Evolutionary conservation across 2,797 vertebrate species (phyloP), one percentile per base, ranked within the genome.

Genomic region (Hylomyscus alleni): DNA sequence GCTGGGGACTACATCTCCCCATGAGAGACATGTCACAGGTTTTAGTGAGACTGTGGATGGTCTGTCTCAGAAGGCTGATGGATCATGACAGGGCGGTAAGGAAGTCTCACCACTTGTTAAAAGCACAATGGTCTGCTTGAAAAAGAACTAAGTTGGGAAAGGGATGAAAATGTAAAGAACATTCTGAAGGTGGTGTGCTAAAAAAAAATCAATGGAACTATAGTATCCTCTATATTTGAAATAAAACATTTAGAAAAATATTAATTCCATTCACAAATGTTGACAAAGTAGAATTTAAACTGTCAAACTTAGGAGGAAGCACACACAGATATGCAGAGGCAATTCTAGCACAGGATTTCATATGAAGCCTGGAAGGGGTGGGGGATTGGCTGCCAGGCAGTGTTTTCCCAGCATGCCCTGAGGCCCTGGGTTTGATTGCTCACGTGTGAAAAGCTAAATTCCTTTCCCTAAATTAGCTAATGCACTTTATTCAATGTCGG

Each of bases 121-220:
- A 89, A 54, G 56, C 69, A 14, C 2, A 31, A 58, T 12, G 56
- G 12, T n/a, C 62, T 86, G 44, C 54, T 87, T 26, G 40, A 50
- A 34, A 81, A 92, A 67, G 85, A 44, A 75, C 60, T 37, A 12
- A 89, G 9, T 50, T 67, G 34, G 40, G 52, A 83, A 88, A 72
- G 3, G 82, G 65, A 37, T 26, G 47, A 31, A 85, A 92, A 85
- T 80, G 20, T n/a, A 44, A 89, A 60, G 19, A 86, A 65, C 6
- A 47, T 76, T 93, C 52, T 89, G 26, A 82, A 85, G 67, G 20
- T 65, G 17, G 40, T n/a, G 9, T 89, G 15, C 87, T 77, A 84
- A 34, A 67, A 81, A 15, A 34, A 95, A 93, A 96, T 92, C 69
- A 91, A 8, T 24, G 34, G 65, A 58, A 29, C 40, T 93, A 80